Evolutionary conservation across 2,113 vertebrate genomes (phyloP), one percentile per base, ranked within the genome.

Genomic region (Stigmatopora argus): DNA sequence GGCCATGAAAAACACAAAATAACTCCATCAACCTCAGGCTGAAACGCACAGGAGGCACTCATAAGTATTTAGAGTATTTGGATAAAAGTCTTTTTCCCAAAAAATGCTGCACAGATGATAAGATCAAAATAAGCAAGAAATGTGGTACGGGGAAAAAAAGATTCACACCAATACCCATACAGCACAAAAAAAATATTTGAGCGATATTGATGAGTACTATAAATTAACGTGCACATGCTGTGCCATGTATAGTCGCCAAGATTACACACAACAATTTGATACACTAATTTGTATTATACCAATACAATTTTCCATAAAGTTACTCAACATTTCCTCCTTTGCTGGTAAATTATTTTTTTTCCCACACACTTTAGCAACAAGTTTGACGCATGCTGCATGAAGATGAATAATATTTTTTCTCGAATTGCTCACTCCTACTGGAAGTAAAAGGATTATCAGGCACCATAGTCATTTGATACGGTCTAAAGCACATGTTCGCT

Each of bases 381-480:
- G 58, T 64, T 51, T 38, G 31, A 51, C 31, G 13, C 56, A 14
- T 35, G 31, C 31, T 53, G 26, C 8, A 47, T 23, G 17, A 69
- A 63, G 45, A 56, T 18, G 5, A 12, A 41, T 13, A 49, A 17
- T 61, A 9, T 13, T 23, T 67, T 67, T 34, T 47, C 18, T 2
- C 51, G 21, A 64, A 48, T 14, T 62, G 31, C 10, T 47, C 41
- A 23, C 46, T 15, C 26, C 41, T 18, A 44, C 38, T 21, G n/a
- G 58, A 61, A 45, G 58, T 21, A 21, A n/a, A 11, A 3, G 12
- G 58, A 45, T 61, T 38, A 61, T 44, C 38, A 64, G 47, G 71
- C 17, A 59, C 9, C 23, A 41, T 9, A 17, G 15, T 47, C 61
- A 66, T 15, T 60, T n/a, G 9, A 55, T 41, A 19, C 6, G 45